A percentile compares a stretch with the other conserved stretches of the same genome.
These are phyloP conservation scores for Fragum whitleyi DNA, from an alignment of 2,888 invertebrate genomes.

Conservation along the genomic window DNA sequence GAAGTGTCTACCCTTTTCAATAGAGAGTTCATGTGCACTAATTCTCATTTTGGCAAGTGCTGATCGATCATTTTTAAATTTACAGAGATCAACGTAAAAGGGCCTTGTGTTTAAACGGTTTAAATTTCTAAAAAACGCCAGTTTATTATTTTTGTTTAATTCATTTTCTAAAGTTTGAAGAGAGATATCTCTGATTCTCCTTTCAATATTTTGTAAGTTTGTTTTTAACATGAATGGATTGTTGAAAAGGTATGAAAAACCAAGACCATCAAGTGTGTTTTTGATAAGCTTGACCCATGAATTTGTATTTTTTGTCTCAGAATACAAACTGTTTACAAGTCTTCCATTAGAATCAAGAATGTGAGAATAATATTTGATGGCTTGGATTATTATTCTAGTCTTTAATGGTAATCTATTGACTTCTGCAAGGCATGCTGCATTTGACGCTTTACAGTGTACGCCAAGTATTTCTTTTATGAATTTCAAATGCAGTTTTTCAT, in stretches of 20 bases:
- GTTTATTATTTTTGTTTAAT: too few species aligned
- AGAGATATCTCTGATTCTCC: not conserved
- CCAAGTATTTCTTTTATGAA: conserved; percentile 48
- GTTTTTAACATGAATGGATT: not conserved
- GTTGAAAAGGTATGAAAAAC: not conserved
- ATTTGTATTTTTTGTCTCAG: not conserved
- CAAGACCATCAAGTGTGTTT: not conserved
- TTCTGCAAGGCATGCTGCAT: conserved; percentile 40
- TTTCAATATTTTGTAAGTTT: not conserved
- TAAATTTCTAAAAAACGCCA: too few species aligned
- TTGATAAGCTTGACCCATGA: not conserved
- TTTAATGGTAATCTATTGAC: conserved; percentile 31
- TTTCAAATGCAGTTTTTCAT: conserved; percentile 38
- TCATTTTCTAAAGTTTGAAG: too few species aligned
- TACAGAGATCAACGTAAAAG: too few species aligned
- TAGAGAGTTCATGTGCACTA: too few species aligned
- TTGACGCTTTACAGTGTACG: conserved; percentile 40
- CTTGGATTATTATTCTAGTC: too few species aligned
- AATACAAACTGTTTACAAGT: not conserved
- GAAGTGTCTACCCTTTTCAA: too few species aligned
- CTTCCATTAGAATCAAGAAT: not conserved
- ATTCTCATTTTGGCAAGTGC: too few species aligned
- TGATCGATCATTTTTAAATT: too few species aligned
- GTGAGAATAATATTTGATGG: too few species aligned
- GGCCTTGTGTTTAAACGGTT: too few species aligned